phyloP scores from a whole-genome alignment of 2,888 invertebrate species.

The Oscheius sp. region DNA sequence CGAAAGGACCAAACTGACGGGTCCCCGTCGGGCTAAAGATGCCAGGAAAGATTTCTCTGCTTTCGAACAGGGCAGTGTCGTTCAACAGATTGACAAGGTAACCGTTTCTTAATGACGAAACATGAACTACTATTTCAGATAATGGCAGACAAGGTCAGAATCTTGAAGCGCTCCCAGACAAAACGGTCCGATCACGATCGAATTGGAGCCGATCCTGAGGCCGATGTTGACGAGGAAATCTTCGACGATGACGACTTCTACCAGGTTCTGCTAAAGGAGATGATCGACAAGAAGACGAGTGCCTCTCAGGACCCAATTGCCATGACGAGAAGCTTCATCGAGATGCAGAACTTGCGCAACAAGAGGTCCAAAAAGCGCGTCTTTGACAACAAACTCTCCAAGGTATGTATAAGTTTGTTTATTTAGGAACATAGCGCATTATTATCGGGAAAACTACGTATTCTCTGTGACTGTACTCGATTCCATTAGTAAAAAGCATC shows the following conservation, averaged over 20 bases:
- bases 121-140: slow-evolving; percentile 75
- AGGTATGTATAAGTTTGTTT: slow-evolving; percentile 1
- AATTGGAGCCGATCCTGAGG: slow-evolving; percentile 77
- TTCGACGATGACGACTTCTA: slow-evolving; percentile 98
- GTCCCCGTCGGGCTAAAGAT: slow-evolving; percentile 79
- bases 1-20: slow-evolving; percentile 85
- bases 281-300: slow-evolving; percentile 87
- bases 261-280: slow-evolving; percentile 88
- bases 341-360: slow-evolving; percentile 88
- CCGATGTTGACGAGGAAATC: slow-evolving; percentile 76
- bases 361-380: slow-evolving; percentile 83
- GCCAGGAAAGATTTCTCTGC: slow-evolving; percentile 77
- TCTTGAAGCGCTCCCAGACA: slow-evolving; percentile 84
- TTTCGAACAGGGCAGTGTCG: slow-evolving; percentile 76
- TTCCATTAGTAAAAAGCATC: too few relatives aligned
- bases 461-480: too few relatives aligned
- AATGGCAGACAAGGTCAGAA: slow-evolving; percentile 83
- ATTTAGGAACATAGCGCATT: too few relatives aligned
- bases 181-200: slow-evolving; percentile 83
- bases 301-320: slow-evolving; percentile 85
- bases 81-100: slow-evolving; percentile 85
- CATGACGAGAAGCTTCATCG: slow-evolving; percentile 88
- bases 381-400: slow-evolving; percentile 18
- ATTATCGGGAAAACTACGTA: too few relatives aligned
- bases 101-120: not conserved